A percentile compares a stretch with the other conserved stretches of the same genome.
phyloP scores from a whole-genome alignment of 2,888 invertebrate genomes.

The Odiellus spinosus region DNA sequence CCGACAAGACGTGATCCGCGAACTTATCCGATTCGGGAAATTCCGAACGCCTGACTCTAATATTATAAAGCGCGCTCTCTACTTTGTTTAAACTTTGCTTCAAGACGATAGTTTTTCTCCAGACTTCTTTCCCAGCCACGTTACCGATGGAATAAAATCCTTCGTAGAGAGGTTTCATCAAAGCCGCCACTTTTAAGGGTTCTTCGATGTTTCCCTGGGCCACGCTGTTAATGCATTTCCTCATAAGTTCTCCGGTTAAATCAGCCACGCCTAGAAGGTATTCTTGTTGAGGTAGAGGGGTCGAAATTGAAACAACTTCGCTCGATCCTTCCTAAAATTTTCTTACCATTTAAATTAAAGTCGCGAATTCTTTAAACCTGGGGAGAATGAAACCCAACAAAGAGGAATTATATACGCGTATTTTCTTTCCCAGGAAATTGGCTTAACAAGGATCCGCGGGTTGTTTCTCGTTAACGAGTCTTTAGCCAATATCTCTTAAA shows the following conservation, averaged over 20 bases:
- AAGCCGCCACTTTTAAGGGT: conserved; percentile 45
- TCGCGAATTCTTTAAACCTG: background rate
- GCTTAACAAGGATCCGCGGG: no score
- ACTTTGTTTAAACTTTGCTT: conserved; percentile 63
- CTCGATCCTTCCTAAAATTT: background rate
- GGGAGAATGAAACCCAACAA: no score
- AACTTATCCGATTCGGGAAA: conserved; percentile 36
- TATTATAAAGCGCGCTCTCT: conserved; percentile 64
- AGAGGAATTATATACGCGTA: no score
- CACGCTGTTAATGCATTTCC: conserved; percentile 66
- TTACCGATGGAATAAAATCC: conserved; percentile 39
- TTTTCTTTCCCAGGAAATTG: background rate
- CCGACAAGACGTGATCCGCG: no score
- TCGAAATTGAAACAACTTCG: background rate
- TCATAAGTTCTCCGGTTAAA: conserved; percentile 78
- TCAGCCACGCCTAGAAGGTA: conserved; percentile 66
- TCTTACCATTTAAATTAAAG: conserved; percentile 8
- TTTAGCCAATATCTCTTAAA: no score
- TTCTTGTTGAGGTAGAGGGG: conserved; percentile 31
- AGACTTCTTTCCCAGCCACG: conserved; percentile 43
- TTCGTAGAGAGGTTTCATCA: conserved; percentile 42
- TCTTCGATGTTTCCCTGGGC: conserved; percentile 54
- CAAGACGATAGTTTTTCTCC: conserved; percentile 51
- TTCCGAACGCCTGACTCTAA: conserved; percentile 62
- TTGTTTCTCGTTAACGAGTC: no score